Conservation (phyloP, 2,113 vertebrate genomes). For the Cebus imitator region DNA sequence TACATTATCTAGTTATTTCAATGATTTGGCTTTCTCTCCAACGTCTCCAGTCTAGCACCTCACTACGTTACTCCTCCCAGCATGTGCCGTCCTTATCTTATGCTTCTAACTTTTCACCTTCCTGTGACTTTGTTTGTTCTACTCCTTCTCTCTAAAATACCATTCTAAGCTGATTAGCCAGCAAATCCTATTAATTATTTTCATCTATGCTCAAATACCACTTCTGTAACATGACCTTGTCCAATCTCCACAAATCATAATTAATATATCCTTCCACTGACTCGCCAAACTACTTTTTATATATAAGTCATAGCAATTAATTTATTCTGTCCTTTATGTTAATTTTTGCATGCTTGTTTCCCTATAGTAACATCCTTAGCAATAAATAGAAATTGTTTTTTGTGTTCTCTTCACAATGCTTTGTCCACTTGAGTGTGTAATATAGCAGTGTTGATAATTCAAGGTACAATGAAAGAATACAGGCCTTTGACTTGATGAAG, state of each 20-base stretch:
- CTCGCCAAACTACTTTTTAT: neutral
- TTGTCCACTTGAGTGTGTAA: neutral
- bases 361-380: neutral
- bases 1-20: neutral
- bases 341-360: neutral
- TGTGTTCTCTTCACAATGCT: neutral
- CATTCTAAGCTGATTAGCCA: neutral
- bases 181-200: neutral
- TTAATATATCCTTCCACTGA: neutral
- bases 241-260: neutral
- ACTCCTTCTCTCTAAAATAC: neutral
- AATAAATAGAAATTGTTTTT: neutral
- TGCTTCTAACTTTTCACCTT: neutral
- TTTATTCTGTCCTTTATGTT: neutral
- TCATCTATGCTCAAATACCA: too few species aligned
- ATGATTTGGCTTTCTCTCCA: neutral
- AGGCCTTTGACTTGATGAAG: neutral
- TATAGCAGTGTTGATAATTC: neutral
- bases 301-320: neutral
- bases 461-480: neutral
- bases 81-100: neutral
- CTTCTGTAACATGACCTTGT: neutral
- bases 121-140: neutral
- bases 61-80: too few species aligned
- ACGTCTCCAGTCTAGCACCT: neutral